Conservation (phyloP, 1,140 invertebrate species). For the Rhyacophila brunnea region DNA sequence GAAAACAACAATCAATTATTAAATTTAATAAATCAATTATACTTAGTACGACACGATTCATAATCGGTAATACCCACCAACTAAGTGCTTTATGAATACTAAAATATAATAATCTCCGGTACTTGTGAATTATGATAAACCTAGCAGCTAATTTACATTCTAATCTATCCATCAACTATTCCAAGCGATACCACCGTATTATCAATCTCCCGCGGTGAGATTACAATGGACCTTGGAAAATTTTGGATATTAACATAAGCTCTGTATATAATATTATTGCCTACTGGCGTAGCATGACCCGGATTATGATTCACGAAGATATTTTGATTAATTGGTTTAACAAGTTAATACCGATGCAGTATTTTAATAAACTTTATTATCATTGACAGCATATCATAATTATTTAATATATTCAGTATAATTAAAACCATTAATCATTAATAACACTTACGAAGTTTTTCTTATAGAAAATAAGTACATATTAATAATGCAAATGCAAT, state of each 20-base stretch:
- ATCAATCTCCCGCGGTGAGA: slow-evolving; percentile 13
- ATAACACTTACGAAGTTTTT: too few species aligned
- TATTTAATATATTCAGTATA: too few species aligned
- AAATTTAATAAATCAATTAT: too few species aligned
- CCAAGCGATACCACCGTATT: slow-evolving; percentile 13
- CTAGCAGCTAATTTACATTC: slow-evolving; percentile 26
- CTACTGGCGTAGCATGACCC: neutral
- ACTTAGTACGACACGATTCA: too few species aligned
- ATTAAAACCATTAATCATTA: too few species aligned
- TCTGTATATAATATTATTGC: neutral
- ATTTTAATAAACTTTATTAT: neutral
- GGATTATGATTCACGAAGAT: too few species aligned
- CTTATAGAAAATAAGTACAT: too few species aligned
- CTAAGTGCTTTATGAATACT: slow-evolving; percentile 20
- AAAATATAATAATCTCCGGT: slow-evolving; percentile 23
- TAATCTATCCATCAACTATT: slow-evolving; percentile 22
- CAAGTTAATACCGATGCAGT: neutral
- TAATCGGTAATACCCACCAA: neutral
- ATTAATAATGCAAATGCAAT: too few species aligned
- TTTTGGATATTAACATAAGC: slow-evolving; percentile 8
- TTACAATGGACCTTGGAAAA: slow-evolving; percentile 14
- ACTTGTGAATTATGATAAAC: slow-evolving; percentile 13
- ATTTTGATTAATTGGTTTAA: too few species aligned
- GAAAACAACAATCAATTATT: too few species aligned
- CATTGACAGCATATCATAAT: too few species aligned